These are phyloP conservation scores for Penaeus vannamei DNA, from an alignment of 1,140 invertebrate species.

Conservation along the genomic window DNA sequence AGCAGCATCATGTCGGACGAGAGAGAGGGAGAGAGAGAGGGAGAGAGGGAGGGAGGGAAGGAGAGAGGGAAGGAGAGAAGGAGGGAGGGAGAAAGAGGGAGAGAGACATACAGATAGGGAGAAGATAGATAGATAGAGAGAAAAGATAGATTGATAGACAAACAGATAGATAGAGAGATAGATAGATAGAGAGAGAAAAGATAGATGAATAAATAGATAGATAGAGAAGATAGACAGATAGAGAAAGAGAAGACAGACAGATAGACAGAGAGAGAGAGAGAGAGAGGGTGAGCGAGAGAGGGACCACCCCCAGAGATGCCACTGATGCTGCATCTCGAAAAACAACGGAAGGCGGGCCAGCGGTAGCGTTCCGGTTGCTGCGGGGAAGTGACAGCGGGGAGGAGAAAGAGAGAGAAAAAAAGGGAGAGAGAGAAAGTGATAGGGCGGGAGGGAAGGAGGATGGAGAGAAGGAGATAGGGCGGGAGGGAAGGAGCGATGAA, in stretches of 20 bases:
- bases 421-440: too few relatives aligned
- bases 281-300: neutral
- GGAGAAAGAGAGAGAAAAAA: neutral
- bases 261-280: neutral
- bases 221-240: slow-evolving; percentile 24
- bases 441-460: neutral
- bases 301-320: too few relatives aligned
- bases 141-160: too few relatives aligned
- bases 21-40: slow-evolving; percentile 40
- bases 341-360: too few relatives aligned
- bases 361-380: too few relatives aligned
- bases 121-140: too few relatives aligned
- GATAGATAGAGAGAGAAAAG: neutral
- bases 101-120: neutral
- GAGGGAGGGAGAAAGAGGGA: slow-evolving; percentile 41
- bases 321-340: too few relatives aligned
- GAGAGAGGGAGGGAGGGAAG: slow-evolving; percentile 38
- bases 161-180: too few relatives aligned
- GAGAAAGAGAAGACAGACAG: slow-evolving; percentile 34
- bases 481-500: neutral
- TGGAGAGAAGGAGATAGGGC: neutral
- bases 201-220: neutral
- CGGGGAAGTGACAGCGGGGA: neutral
- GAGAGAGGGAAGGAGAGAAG: slow-evolving; percentile 20
- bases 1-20: neutral